A percentile compares a stretch with the other conserved stretches of the same genome.
Evolutionary conservation across 64 coral and sea anemone species (phyloP).

Genomic region (Actinia equina): DNA sequence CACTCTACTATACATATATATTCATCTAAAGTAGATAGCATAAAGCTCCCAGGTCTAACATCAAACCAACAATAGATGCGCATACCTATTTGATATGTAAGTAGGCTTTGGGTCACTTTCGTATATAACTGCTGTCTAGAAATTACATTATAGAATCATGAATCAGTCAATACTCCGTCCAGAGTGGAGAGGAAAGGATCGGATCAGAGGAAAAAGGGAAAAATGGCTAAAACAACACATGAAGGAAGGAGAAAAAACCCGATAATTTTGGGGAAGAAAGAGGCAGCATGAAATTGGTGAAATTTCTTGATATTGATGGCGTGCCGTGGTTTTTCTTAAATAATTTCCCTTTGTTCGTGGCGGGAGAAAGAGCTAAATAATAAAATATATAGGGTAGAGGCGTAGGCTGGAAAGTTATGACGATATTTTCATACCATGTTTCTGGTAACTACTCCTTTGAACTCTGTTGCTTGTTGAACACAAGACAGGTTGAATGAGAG

Average conservation of each 20-base stretch:
- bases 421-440: slow-evolving; percentile 55
- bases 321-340: too few species aligned
- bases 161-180: background rate
- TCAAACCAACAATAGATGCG: background rate
- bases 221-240: too few species aligned
- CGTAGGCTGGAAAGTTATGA: background rate
- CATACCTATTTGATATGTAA: background rate
- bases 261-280: too few species aligned
- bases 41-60: background rate
- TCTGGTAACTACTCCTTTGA: slow-evolving; percentile 68
- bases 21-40: too few species aligned
- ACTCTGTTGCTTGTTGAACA: slow-evolving; percentile 31
- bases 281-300: too few species aligned
- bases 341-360: too few species aligned
- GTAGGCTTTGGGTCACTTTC: background rate
- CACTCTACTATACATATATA: too few species aligned
- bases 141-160: background rate
- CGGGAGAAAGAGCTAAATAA: too few species aligned
- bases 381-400: too few species aligned
- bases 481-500: slow-evolving; percentile 65
- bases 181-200: background rate
- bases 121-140: slow-evolving; percentile 9
- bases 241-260: too few species aligned
- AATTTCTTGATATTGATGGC: too few species aligned
- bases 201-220: too few species aligned